Evolutionary conservation across 2,888 invertebrate species (phyloP).

Genomic region (Noctua comes): DNA sequence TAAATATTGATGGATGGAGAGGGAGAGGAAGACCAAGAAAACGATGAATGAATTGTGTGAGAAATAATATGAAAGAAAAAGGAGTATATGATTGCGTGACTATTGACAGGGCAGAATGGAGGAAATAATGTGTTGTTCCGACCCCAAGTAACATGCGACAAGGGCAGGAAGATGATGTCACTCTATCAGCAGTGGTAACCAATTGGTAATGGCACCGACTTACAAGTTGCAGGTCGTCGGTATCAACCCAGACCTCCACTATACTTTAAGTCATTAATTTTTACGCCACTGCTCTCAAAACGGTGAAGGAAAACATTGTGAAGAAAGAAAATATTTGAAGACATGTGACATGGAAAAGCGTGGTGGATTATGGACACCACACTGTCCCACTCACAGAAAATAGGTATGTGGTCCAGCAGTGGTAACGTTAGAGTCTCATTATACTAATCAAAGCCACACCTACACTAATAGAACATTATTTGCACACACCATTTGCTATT

Average conservation of each 20-base stretch:
- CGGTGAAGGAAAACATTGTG: not conserved
- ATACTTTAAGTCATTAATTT: not conserved
- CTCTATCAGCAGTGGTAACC: not conserved
- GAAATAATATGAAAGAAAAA: not conserved
- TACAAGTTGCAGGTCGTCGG: not conserved
- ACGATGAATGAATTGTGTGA: not conserved
- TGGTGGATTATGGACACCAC: not conserved
- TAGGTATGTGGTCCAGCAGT: not conserved
- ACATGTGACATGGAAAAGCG: not conserved
- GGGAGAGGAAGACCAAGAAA: not conserved
- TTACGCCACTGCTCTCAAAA: not conserved
- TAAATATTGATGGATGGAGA: not conserved
- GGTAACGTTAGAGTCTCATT: not conserved
- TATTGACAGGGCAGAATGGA: not conserved
- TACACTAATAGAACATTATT: not conserved
- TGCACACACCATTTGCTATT: not conserved
- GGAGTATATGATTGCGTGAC: not conserved
- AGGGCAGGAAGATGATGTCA: not conserved
- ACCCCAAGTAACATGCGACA: not conserved
- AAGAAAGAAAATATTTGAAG: not conserved
- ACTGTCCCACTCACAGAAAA: not conserved
- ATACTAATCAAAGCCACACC: not conserved
- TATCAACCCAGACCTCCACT: not conserved
- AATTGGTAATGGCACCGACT: not conserved
- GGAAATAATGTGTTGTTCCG: not conserved